Evolutionary conservation across 2,113 vertebrate species (phyloP).

Genomic region (Accipiter virgatus): DNA sequence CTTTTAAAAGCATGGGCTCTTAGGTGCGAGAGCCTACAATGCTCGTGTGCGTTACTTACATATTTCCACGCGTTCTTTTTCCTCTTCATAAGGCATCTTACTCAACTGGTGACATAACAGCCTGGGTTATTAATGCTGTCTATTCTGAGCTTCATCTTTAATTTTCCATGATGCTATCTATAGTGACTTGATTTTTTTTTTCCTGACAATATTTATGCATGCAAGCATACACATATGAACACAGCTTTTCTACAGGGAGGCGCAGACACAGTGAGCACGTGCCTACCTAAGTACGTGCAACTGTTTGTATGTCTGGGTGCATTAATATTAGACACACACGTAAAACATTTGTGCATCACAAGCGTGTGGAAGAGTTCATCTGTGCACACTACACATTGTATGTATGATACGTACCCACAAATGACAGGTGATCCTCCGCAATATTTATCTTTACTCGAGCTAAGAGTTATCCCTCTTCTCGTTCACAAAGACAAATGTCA

Average conservation of each 20-base stretch:
- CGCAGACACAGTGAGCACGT: not conserved
- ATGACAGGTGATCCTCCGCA: not conserved
- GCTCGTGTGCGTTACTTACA: not conserved
- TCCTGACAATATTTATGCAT: not conserved
- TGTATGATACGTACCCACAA: not conserved
- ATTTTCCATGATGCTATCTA: not conserved
- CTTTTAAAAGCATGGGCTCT: not conserved
- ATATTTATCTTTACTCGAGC: slow-evolving; percentile 29
- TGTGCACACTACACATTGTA: not conserved
- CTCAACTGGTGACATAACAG: not conserved
- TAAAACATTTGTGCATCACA: not conserved
- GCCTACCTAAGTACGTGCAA: not conserved
- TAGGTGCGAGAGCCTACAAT: not conserved
- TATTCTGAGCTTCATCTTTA: not conserved
- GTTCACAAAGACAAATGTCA: slow-evolving; percentile 55
- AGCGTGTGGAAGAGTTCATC: not conserved
- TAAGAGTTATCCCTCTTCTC: slow-evolving; percentile 39
- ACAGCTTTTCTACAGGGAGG: not conserved
- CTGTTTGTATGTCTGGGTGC: not conserved
- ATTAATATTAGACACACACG: not conserved
- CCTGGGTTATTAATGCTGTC: not conserved
- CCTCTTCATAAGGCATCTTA: not conserved
- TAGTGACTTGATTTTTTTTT: not conserved
- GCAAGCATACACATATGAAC: not conserved
- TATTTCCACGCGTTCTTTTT: not conserved